Percentiles rank a stretch among this genome's conserved stretches.
Evolutionary conservation across 1,140 invertebrate genomes (phyloP).

Genomic region (Phenacoccus solenopsis): DNA sequence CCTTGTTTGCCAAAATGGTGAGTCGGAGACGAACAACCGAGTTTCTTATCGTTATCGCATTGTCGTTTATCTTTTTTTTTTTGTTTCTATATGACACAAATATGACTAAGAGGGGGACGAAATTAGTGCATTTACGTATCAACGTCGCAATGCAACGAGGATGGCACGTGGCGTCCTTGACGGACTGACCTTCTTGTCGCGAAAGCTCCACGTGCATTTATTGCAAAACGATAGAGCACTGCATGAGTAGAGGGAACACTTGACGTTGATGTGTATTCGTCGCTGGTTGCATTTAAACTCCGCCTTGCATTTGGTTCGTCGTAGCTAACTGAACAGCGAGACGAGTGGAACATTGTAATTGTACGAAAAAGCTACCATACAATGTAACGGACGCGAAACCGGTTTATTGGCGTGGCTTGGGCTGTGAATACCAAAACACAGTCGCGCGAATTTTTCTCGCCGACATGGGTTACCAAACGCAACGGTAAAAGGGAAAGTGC

Average conservation of each 20-base stretch:
- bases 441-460: too few species aligned
- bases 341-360: not conserved
- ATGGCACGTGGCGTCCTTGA: slow-evolving; percentile 14
- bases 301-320: not conserved
- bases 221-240: not conserved
- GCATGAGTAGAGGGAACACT: too few species aligned
- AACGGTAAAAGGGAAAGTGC: too few species aligned
- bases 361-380: not conserved
- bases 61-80: too few species aligned
- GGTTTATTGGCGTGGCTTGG: not conserved
- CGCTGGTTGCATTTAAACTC: not conserved
- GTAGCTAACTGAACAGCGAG: too few species aligned
- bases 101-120: too few species aligned
- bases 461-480: too few species aligned
- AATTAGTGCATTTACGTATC: too few species aligned
- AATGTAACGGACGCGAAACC: not conserved
- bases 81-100: too few species aligned
- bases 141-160: not conserved
- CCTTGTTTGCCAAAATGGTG: too few species aligned
- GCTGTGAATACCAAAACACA: not conserved
- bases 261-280: not conserved
- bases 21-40: too few species aligned
- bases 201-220: slow-evolving; percentile 16
- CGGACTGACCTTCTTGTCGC: slow-evolving; percentile 14
- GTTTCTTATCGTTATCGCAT: too few species aligned